phyloP scores from a whole-genome alignment of 1,140 invertebrate species.

The Brachionus sp. region DNA sequence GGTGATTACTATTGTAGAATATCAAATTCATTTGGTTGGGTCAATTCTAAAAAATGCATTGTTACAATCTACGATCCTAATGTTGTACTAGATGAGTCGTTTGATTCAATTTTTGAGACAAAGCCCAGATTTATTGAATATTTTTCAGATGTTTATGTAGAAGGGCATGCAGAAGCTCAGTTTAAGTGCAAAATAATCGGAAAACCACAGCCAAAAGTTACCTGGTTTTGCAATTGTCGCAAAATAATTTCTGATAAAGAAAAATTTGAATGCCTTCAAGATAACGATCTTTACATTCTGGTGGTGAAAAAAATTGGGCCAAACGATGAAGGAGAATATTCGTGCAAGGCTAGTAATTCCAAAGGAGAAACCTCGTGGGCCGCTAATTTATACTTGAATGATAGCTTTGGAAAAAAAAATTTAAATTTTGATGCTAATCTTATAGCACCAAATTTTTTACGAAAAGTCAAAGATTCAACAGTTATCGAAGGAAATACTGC shows the following conservation, averaged over 20 bases:
- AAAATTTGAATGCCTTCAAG: conserved; percentile 20
- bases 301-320: neutral
- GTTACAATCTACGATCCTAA: conserved; percentile 12
- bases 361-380: conserved; percentile 23
- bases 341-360: conserved; percentile 32
- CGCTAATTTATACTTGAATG: conserved; percentile 37
- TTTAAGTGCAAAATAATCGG: conserved; percentile 39
- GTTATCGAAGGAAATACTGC: conserved; percentile 10
- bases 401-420: neutral
- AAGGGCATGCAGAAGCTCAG: neutral
- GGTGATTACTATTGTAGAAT: neutral
- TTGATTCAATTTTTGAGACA: neutral
- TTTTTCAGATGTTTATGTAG: conserved; percentile 40
- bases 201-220: neutral
- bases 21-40: neutral
- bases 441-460: conserved; percentile 37
- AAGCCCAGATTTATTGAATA: conserved; percentile 42
- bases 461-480: conserved; percentile 26
- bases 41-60: neutral
- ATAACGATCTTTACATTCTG: neutral
- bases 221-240: conserved; percentile 14
- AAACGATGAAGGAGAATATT: conserved; percentile 40
- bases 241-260: neutral
- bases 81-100: neutral
- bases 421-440: neutral